Evolutionary conservation across 2,797 vertebrate genomes (phyloP).

Genomic region (Halcyon smyrnensis): DNA sequence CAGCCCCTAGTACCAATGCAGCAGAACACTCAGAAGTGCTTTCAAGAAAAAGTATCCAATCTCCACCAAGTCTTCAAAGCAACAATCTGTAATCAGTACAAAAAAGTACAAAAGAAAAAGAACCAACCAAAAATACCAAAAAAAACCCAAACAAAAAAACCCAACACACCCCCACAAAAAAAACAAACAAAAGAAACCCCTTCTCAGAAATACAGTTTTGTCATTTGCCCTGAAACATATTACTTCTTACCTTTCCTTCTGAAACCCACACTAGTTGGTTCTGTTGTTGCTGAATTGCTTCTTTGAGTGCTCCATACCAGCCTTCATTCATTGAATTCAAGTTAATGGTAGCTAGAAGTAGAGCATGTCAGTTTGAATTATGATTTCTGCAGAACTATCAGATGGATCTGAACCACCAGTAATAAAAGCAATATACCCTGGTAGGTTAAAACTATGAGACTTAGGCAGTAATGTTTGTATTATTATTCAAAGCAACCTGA

Average conservation of each 20-base stretch:
- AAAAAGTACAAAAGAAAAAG: neutral
- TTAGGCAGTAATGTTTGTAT: neutral
- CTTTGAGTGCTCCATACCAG: constrained; percentile 97
- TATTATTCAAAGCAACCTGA: neutral
- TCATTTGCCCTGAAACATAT: neutral
- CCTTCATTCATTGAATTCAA: constrained; percentile 99
- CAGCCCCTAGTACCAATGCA: neutral
- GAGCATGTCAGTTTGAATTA: constrained; percentile 32
- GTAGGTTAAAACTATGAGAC: neutral
- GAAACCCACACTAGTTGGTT: constrained; percentile 99
- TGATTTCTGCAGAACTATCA: neutral
- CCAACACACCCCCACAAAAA: too few species aligned
- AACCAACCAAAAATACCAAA: too few species aligned
- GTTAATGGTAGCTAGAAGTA: constrained; percentile 93
- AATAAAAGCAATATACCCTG: neutral
- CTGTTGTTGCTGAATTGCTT: constrained; percentile 96
- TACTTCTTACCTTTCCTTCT: constrained; percentile 93
- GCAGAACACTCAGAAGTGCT: neutral
- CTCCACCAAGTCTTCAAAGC: neutral
- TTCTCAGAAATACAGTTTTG: neutral
- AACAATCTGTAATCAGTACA: neutral
- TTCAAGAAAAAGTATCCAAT: neutral
- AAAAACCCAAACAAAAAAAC: too few species aligned
- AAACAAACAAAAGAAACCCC: neutral
- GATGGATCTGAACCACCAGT: neutral